These are phyloP conservation scores for Whitmania pigra DNA, from an alignment of 1,140 invertebrate genomes.

Conservation along the genomic window DNA sequence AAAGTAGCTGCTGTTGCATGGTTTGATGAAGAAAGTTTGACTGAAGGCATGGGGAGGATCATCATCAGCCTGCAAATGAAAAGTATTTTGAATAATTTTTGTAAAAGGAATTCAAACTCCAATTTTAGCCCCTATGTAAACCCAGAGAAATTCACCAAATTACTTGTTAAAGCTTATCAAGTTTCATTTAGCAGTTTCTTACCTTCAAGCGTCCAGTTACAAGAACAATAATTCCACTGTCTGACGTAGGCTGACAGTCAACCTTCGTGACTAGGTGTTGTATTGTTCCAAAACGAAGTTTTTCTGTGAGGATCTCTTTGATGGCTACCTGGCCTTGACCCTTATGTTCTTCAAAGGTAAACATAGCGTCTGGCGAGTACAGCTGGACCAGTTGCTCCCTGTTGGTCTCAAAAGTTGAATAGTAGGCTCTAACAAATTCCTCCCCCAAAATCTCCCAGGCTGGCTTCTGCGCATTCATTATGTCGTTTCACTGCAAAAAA, in stretches of 20 bases:
- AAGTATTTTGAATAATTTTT: constrained; percentile 9
- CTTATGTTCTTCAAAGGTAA: constrained; percentile 87
- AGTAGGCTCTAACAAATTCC: constrained; percentile 17
- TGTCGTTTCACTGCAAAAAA: not conserved
- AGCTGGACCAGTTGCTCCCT: constrained; percentile 9
- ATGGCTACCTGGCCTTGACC: constrained; percentile 79
- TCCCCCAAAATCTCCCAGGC: constrained; percentile 15
- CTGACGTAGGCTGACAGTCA: constrained; percentile 86
- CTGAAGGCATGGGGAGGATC: constrained; percentile 78
- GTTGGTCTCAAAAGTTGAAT: constrained; percentile 13
- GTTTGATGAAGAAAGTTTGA: constrained; percentile 80
- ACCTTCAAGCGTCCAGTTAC: constrained; percentile 84
- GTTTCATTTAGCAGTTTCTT: constrained; percentile 25
- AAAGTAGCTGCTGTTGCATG: constrained; percentile 69
- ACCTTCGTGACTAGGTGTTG: constrained; percentile 76
- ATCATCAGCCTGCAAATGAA: constrained; percentile 61
- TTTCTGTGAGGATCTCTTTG: constrained; percentile 81
- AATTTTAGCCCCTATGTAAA: too few species aligned
- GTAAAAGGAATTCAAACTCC: too few species aligned
- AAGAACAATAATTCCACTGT: constrained; percentile 74
- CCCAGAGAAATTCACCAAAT: too few species aligned
- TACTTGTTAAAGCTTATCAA: too few species aligned
- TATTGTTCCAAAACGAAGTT: constrained; percentile 80
- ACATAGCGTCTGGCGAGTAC: constrained; percentile 49
- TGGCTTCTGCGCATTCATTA: constrained; percentile 13